These are phyloP conservation scores for Prosapia bicincta DNA, from an alignment of 2,888 invertebrate genomes.

Conservation along the genomic window DNA sequence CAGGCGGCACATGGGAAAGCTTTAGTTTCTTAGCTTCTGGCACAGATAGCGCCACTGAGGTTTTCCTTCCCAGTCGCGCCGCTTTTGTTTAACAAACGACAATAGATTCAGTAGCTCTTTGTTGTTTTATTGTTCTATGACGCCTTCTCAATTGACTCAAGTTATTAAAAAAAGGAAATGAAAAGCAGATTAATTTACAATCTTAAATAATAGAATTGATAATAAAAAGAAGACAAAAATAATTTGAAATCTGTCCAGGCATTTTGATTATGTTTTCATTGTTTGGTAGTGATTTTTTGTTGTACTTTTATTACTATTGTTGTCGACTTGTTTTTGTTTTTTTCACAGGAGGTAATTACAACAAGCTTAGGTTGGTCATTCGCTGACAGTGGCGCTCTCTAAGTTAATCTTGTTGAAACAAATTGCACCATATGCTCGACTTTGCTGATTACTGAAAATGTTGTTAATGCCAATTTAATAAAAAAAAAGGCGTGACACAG, in stretches of 20 bases:
- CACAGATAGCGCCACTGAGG: neutral
- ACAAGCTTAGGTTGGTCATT: neutral
- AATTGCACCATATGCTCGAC: no score
- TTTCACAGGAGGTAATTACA: neutral
- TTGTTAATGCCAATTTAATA: no score
- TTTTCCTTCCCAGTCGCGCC: neutral
- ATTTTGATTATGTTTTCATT: conserved; percentile 28
- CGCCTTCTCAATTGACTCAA: conserved; percentile 16
- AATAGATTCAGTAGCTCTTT: conserved; percentile 25
- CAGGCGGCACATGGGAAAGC: neutral
- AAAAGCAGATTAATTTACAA: conserved; percentile 28
- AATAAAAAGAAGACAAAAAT: conserved; percentile 26
- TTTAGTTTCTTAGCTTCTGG: neutral
- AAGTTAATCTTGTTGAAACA: neutral
- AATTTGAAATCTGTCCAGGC: conserved; percentile 21
- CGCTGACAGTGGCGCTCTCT: neutral
- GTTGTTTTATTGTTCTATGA: conserved; percentile 11
- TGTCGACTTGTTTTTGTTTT: neutral
- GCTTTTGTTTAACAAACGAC: conserved; percentile 1
- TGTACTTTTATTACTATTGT: conserved; percentile 9
- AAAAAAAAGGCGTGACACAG: no score
- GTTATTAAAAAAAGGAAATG: conserved; percentile 22
- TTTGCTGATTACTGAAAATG: no score
- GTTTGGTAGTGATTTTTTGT: conserved; percentile 12
- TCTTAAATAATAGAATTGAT: conserved; percentile 16